phyloP scores from a whole-genome alignment of 2,113 vertebrate genomes.

The Microtus pennsylvanicus region DNA sequence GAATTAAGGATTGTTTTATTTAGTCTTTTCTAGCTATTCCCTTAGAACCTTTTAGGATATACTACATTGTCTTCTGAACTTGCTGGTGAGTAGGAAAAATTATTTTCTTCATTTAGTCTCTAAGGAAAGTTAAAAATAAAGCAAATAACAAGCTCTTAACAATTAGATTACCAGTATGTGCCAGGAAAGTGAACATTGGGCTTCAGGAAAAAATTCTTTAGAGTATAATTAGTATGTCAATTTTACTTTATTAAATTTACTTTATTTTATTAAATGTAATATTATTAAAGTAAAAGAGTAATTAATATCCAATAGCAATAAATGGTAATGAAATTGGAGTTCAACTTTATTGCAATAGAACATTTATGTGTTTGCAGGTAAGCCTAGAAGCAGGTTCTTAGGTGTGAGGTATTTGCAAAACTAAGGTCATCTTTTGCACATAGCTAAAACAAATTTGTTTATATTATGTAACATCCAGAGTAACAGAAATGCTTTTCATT shows the following conservation, averaged over 20 bases:
- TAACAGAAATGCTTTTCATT: background rate
- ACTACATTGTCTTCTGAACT: background rate
- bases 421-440: background rate
- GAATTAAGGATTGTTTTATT: background rate
- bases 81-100: background rate
- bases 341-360: background rate
- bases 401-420: background rate
- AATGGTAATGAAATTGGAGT: background rate
- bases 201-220: background rate
- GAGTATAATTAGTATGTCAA: background rate
- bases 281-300: background rate
- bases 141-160: background rate
- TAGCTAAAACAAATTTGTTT: background rate
- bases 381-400: background rate
- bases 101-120: background rate
- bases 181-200: background rate
- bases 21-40: background rate
- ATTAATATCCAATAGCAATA: background rate
- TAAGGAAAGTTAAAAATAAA: background rate
- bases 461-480: background rate
- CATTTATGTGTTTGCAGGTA: background rate
- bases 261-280: background rate
- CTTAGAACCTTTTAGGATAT: background rate
- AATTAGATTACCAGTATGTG: background rate
- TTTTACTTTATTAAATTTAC: background rate